Base-by-base conservation (phyloP, 2,797 vertebrate species). In the Sus cebifrons region DNA sequence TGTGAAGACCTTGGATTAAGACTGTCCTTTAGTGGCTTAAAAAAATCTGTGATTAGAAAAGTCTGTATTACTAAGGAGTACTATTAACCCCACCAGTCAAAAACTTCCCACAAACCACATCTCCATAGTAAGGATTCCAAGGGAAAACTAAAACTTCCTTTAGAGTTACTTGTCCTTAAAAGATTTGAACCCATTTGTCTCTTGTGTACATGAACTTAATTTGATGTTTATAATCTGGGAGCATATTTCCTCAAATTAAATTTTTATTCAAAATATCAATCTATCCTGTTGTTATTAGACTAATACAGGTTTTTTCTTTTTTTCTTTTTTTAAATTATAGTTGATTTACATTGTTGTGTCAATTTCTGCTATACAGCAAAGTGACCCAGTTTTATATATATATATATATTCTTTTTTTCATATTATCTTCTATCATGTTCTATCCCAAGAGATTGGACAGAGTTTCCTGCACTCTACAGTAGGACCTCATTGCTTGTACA, bases 221-320 rank as follows among this genome's bases (percentile, higher is more conserved):
- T 78, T 78, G 56, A 83, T 70, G 25, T 6, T 79, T 79, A 60
- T 58, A 67, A 4, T 32, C 44, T 89, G 27, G 52, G 60, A 88
- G 90, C 11, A 15, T 44, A 65, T 67, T 71, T 83, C 65, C 65
- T 87, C 54, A 85, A 85, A 68, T 73, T 70, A 70, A 89, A 29
- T 67, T 54, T 91, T 90, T 70, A 52, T 75, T 67, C 29, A 70
- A 89, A 89, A 68, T 73, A 86, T 78, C 68, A 77, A 54, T 20
- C 9, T 92, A 44, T n/a, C 9, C 12, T 74, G 36, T 36, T 36
- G 36, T 36, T 36, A 36, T 36, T 36, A 36, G 36, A 36, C 36
- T 36, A 36, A 36, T 36, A 36, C 36, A 36, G 36, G 36, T 36
- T 36, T 36, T 36, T 36, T 36, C 36, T 36, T 36, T 36, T 36